Base-by-base conservation (phyloP, 2,113 vertebrate species). In the Gyps fulvus region DNA sequence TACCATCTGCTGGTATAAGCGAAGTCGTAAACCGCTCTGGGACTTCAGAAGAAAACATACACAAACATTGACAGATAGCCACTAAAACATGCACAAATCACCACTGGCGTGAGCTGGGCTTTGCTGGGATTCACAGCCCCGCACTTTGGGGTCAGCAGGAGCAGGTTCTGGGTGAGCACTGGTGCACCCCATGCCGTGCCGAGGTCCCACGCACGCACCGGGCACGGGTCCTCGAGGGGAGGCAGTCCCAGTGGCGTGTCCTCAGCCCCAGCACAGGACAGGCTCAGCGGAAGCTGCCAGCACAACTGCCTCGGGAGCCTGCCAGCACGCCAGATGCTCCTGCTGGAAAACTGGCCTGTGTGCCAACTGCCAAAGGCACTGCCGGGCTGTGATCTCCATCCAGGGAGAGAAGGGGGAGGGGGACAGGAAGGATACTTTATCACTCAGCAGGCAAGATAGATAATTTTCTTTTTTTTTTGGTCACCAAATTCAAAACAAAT, bases 291-390 rank as follows among this genome's bases (percentile, higher is more conserved):
- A 18, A 83, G 81, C 58, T 87, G 70, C 73, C 67, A 65, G 6
- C 32, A 55, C 52, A 83, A 49, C 43, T 15, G 15, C 78, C 58
- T 36, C 9, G 1, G 70, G 65, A 88, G 73, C 42, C 65, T 42
- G 91, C 80, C 95, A 97, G 80, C 1, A 0, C 84, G 90, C 90
- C 93, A 96, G 93, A 96, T 95, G 96, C 73, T 94, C 70, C 90
- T 88, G 59, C 89, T 95, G 95, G 95, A 97, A 97, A 95, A 87
- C 25, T 8, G 27, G 82, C 69, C 62, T 49, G 20, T 3, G 21
- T 0, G 58, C 88, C 94, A 97, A 59, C 18, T 55, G 83, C 96
- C 2, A 0, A 80, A 94, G 91, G 95, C 94, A 86, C 81, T 88
- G 65, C 42, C 0, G 4, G 72, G 55, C 90, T 96, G 61, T 91